phyloP scores from a whole-genome alignment of 2,888 invertebrate genomes.

The Folsomia manolachei region DNA sequence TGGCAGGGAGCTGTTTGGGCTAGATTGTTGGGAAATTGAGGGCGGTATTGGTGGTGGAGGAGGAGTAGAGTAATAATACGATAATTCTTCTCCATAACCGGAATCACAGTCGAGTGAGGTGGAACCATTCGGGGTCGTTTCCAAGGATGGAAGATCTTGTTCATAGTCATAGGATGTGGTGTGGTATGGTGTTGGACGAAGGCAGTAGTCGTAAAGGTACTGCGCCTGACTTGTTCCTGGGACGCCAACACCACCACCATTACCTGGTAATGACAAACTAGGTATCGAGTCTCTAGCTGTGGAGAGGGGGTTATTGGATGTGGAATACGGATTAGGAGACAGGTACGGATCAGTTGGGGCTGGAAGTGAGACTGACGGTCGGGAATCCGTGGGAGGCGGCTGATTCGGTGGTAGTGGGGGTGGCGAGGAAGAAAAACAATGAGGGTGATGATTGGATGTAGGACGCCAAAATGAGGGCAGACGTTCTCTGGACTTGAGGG shows the following conservation, averaged over 20 bases:
- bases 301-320: slow-evolving; percentile 13
- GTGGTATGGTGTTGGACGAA: slow-evolving; percentile 50
- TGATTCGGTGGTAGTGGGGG: slow-evolving; percentile 23
- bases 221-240: slow-evolving; percentile 23
- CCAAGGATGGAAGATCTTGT: slow-evolving; percentile 32
- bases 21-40: neutral
- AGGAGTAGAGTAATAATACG: slow-evolving; percentile 43
- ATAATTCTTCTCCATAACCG: slow-evolving; percentile 46
- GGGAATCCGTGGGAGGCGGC: slow-evolving; percentile 43
- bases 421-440: neutral
- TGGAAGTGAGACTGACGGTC: slow-evolving; percentile 21
- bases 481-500: slow-evolving; percentile 37
- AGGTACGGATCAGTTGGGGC: neutral
- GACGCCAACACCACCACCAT: neutral
- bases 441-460: neutral
- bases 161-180: slow-evolving; percentile 49
- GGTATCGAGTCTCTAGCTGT: neutral
- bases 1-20: neutral
- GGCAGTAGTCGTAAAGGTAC: slow-evolving; percentile 43
- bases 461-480: slow-evolving; percentile 48
- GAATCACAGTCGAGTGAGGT: slow-evolving; percentile 47
- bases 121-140: slow-evolving; percentile 24
- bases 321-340: neutral
- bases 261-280: neutral
- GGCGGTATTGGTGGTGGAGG: slow-evolving; percentile 20